phyloP scores from a whole-genome alignment of 1,140 invertebrate species.

The Drosophila nikananu region DNA sequence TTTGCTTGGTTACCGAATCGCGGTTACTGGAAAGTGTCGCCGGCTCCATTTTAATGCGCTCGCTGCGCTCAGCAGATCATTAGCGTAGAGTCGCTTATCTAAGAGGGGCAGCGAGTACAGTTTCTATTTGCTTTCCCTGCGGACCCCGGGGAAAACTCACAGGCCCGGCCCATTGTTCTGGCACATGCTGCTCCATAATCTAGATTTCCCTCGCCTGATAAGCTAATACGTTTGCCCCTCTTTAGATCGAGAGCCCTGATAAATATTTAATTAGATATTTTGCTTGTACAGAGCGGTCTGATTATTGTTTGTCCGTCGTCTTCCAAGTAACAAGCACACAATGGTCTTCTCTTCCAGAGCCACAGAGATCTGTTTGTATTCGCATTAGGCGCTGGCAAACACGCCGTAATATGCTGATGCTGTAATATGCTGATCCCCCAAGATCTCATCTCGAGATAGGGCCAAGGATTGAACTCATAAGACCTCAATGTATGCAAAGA shows the following conservation, averaged over 20 bases:
- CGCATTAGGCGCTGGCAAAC: conserved; percentile 46
- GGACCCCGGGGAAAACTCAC: conserved; percentile 27
- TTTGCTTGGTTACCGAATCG: conserved; percentile 51
- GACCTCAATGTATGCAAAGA: background rate
- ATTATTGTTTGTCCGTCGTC: conserved; percentile 46
- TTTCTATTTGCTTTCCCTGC: conserved; percentile 37
- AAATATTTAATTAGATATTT: conserved; percentile 79
- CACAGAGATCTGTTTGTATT: conserved; percentile 48
- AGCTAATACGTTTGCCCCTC: conserved; percentile 59
- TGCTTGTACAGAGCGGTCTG: conserved; percentile 46
- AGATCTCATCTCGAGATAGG: conserved; percentile 3
- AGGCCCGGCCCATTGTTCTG: conserved; percentile 49
- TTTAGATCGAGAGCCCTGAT: conserved; percentile 66
- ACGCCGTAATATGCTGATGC: conserved; percentile 14
- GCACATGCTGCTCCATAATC: conserved; percentile 23
- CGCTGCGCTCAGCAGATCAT: conserved; percentile 21
- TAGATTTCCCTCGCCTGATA: conserved; percentile 66
- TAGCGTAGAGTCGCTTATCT: conserved; percentile 12
- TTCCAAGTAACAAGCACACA: conserved; percentile 30
- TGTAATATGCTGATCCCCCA: conserved; percentile 3
- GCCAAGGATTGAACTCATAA: conserved; percentile 1
- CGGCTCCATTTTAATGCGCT: conserved; percentile 31
- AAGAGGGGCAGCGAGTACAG: conserved; percentile 7
- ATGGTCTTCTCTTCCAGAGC: conserved; percentile 24
- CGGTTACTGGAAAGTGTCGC: conserved; percentile 40